Conservation (phyloP, 1,140 invertebrate species). For the Drosophila erecta region DNA sequence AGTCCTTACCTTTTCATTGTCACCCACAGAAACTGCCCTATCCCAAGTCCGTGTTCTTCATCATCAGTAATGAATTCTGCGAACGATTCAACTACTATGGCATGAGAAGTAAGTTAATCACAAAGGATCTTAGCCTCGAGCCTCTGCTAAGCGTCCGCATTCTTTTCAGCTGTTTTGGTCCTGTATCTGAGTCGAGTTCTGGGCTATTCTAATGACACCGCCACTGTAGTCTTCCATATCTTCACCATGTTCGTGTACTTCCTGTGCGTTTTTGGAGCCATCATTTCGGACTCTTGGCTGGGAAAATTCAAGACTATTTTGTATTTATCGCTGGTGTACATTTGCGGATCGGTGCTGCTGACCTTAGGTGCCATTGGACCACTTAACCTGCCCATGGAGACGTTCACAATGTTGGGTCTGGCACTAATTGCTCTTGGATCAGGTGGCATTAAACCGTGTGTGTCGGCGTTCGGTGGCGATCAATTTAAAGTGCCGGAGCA, state of each 20-base stretch:
- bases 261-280: constrained; percentile 92
- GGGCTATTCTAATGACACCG: constrained; percentile 87
- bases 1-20: background rate
- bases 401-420: constrained; percentile 91
- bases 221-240: constrained; percentile 92
- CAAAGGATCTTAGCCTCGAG: background rate
- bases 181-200: constrained; percentile 90
- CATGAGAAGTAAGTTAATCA: constrained; percentile 93
- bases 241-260: constrained; percentile 94
- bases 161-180: constrained; percentile 89
- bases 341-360: constrained; percentile 92
- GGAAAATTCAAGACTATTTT: constrained; percentile 95
- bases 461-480: constrained; percentile 98
- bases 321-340: constrained; percentile 95
- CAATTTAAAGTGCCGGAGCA: constrained; percentile 95
- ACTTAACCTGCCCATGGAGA: constrained; percentile 86
- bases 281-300: constrained; percentile 92
- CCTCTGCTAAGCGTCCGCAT: constrained; percentile 85
- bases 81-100: constrained; percentile 98
- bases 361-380: constrained; percentile 89
- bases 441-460: constrained; percentile 99
- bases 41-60: constrained; percentile 96
- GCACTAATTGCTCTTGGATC: constrained; percentile 94
- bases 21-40: constrained; percentile 90
- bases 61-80: constrained; percentile 98